Evolutionary conservation across 1,140 invertebrate species (phyloP).

Genomic region (Octopus bimaculoides): DNA sequence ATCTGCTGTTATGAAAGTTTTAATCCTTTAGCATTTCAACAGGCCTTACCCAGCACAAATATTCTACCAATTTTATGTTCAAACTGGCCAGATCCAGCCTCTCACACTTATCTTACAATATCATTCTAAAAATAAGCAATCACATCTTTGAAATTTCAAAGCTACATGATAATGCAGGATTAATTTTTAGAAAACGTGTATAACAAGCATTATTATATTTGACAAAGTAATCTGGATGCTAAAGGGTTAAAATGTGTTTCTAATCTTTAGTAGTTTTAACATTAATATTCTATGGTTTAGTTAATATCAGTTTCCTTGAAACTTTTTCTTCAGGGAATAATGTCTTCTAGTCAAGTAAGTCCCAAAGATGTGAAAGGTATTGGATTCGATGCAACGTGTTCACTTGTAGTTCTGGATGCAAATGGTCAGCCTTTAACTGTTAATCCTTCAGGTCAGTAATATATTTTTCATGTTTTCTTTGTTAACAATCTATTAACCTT

Average conservation of each 20-base stretch:
- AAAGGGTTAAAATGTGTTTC: not conserved
- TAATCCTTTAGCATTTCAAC: too few species aligned
- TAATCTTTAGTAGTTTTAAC: not conserved
- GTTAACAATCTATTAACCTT: too few species aligned
- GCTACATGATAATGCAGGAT: not conserved
- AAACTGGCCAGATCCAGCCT: too few species aligned
- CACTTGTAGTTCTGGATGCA: conserved; percentile 77
- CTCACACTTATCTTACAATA: too few species aligned
- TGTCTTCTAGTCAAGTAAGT: conserved; percentile 47
- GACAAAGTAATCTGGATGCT: not conserved
- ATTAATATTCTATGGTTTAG: not conserved
- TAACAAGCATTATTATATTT: not conserved
- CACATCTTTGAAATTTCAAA: too few species aligned
- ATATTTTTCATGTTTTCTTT: not conserved
- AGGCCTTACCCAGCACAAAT: too few species aligned
- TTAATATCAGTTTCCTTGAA: not conserved
- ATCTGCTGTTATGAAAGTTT: too few species aligned
- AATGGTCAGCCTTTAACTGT: conserved; percentile 72
- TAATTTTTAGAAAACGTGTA: not conserved
- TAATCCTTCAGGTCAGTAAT: conserved; percentile 67
- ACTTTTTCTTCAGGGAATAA: conserved; percentile 25
- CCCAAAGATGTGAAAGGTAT: conserved; percentile 71
- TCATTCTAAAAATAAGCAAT: too few species aligned
- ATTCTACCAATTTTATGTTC: too few species aligned
- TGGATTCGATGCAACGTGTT: conserved; percentile 96